Percentiles rank a stretch among this genome's conserved stretches.
phyloP scores from a whole-genome alignment of 2,797 vertebrate species.

The Phalanger gymnotis region DNA sequence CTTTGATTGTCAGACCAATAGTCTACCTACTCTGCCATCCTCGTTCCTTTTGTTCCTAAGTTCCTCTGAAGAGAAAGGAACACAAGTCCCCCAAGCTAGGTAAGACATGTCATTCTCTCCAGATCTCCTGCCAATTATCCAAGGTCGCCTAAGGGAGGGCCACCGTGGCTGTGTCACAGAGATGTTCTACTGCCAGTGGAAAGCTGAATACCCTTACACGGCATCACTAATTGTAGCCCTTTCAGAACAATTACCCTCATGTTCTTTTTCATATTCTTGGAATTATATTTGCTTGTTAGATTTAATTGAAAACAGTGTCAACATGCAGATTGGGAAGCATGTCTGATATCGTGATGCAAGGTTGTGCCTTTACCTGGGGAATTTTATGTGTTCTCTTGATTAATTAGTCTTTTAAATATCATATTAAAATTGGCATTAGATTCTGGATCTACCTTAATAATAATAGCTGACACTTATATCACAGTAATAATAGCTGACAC shows the following conservation, averaged over 20 bases:
- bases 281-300: constrained; percentile 67
- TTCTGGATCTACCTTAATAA: background rate
- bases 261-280: constrained; percentile 72
- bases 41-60: background rate
- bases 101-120: constrained; percentile 39
- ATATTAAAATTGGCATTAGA: constrained; percentile 7
- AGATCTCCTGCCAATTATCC: constrained; percentile 49
- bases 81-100: background rate
- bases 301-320: constrained; percentile 73
- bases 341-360: constrained; percentile 32
- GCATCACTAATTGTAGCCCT: constrained; percentile 66
- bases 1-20: background rate
- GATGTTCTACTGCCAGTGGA: constrained; percentile 66
- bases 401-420: constrained; percentile 57
- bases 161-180: constrained; percentile 53
- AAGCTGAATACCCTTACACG: constrained; percentile 60
- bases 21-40: background rate
- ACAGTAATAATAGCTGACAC: background rate
- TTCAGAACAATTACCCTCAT: constrained; percentile 66
- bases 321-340: constrained; percentile 30
- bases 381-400: constrained; percentile 46
- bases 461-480: background rate
- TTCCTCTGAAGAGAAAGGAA: constrained; percentile 5
- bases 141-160: constrained; percentile 49
- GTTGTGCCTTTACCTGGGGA: constrained; percentile 47